Evolutionary conservation across 92 coral and sea anemone genomes (phyloP).

Genomic region (Metridium senile): DNA sequence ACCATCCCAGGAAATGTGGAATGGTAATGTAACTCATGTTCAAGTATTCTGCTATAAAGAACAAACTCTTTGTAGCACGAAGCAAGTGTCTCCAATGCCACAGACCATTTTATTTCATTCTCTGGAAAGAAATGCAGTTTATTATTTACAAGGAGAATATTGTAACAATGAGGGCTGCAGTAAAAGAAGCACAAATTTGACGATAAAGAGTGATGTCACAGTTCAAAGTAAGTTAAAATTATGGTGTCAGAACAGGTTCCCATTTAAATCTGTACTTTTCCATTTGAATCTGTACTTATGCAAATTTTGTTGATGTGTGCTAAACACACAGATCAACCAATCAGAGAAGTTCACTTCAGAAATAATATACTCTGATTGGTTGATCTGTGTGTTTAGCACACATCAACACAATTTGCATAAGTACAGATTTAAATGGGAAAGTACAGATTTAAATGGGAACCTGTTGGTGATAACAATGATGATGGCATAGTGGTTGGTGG

Average conservation of each 20-base stretch:
- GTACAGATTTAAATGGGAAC: no score
- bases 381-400: no score
- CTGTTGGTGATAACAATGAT: background rate
- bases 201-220: background rate
- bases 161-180: slow-evolving; percentile 29
- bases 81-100: background rate
- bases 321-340: no score
- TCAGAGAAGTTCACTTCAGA: no score
- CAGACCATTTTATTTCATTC: background rate
- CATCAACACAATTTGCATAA: no score
- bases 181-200: slow-evolving; percentile 5
- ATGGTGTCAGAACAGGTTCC: no score
- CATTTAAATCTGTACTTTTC: no score
- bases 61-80: background rate
- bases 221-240: background rate
- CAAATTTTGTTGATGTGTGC: no score
- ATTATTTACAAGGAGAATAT: slow-evolving; percentile 7
- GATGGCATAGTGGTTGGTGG: background rate
- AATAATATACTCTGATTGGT: no score
- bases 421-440: no score
- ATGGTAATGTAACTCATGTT: slow-evolving; percentile 7
- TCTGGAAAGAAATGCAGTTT: background rate
- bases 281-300: no score
- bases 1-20: slow-evolving; percentile 21
- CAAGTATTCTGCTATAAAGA: slow-evolving; percentile 9